Percentiles rank a stretch among this genome's conserved stretches.
Evolutionary conservation across 2,888 invertebrate genomes (phyloP).

Genomic region (Cheiracanthium punctorium): DNA sequence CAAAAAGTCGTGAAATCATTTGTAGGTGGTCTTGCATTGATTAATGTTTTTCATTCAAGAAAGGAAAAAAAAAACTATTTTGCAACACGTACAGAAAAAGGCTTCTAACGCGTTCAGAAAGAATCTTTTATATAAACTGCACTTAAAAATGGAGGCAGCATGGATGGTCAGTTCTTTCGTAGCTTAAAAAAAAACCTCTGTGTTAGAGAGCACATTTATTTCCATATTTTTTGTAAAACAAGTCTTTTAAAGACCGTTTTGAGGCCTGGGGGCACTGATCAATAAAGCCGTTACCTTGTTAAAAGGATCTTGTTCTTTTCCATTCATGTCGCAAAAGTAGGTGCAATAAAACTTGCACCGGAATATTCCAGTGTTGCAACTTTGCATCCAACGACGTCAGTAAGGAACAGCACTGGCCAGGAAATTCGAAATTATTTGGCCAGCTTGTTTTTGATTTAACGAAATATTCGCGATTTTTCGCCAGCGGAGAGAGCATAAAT

Average conservation of each 20-base stretch:
- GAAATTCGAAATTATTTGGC: constrained; percentile 62
- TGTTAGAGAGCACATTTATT: no score
- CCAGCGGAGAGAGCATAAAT: constrained; percentile 63
- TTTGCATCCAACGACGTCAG: constrained; percentile 22
- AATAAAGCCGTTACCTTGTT: constrained; percentile 29
- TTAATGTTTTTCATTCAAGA: no score
- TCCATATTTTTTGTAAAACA: not conserved
- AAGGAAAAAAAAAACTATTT: no score
- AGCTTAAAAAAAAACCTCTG: no score
- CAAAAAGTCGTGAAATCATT: no score
- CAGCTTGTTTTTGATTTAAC: constrained; percentile 65
- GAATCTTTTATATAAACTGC: no score
- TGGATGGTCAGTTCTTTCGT: no score
- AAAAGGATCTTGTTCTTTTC: constrained; percentile 32
- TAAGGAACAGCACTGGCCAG: constrained; percentile 23
- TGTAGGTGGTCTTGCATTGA: no score
- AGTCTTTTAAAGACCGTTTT: not conserved
- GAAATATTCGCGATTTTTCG: constrained; percentile 68
- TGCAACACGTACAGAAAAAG: no score
- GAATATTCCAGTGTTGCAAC: constrained; percentile 8
- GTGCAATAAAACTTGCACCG: constrained; percentile 41
- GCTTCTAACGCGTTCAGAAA: no score
- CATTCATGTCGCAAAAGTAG: constrained; percentile 14
- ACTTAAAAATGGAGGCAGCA: no score
- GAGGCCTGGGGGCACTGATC: not conserved